Percentiles rank a stretch among this genome's conserved stretches.
Evolutionary conservation across 2,797 vertebrate genomes (phyloP).

Genomic region (Micrastur ruficollis): DNA sequence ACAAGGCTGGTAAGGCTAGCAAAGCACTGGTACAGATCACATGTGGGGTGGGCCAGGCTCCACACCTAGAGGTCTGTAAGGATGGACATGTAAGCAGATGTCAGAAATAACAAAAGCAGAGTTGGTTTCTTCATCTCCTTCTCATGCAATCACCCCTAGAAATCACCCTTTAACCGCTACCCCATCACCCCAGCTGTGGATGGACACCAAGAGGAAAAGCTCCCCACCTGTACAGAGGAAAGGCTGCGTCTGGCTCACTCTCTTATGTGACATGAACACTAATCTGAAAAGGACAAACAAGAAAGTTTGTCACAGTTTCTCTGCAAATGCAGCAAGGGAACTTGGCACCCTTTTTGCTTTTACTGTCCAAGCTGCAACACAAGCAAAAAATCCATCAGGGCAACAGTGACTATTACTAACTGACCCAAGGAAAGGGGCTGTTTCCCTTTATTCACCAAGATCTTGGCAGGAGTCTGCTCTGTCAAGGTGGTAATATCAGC

Average conservation of each 20-base stretch:
- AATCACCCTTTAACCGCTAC: background rate
- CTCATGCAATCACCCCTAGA: background rate
- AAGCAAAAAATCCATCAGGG: background rate
- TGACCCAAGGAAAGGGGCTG: background rate
- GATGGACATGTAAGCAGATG: background rate
- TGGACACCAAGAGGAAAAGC: background rate
- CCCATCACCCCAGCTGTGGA: background rate
- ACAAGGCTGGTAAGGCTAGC: background rate
- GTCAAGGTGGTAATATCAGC: background rate
- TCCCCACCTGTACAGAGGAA: background rate
- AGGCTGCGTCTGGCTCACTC: background rate
- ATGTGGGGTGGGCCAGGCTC: background rate
- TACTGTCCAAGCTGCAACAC: background rate
- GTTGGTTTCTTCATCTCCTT: background rate
- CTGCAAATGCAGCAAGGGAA: background rate
- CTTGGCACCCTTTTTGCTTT: background rate
- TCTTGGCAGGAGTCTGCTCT: background rate
- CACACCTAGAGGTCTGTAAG: background rate
- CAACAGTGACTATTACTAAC: background rate
- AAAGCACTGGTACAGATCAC: background rate
- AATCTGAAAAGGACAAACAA: background rate
- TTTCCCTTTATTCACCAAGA: background rate
- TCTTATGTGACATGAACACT: accelerated
- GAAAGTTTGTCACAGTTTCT: background rate
- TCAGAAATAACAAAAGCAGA: background rate